Base-by-base conservation (phyloP, 2,113 vertebrate genomes). In the Phalacrocorax brasilianus region DNA sequence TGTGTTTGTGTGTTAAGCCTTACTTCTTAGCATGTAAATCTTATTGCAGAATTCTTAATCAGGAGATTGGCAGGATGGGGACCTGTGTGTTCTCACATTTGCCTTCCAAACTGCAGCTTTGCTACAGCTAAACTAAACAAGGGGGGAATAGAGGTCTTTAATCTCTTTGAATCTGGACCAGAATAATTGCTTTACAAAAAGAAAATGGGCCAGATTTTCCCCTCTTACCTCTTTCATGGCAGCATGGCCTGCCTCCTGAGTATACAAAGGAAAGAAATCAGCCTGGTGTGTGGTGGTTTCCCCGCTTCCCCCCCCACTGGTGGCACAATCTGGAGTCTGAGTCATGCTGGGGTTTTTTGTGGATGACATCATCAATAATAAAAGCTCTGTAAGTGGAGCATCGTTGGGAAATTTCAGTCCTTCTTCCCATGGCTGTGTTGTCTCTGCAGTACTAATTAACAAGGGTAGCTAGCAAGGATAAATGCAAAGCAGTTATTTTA, bases 161-260 rank as follows among this genome's bases (percentile, higher is more conserved):
- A 86, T 85, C 55, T 89, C 59, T 91, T 75, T 93, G 66, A 89
- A 83, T 91, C 89, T 95, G 86, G 75, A 94, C 91, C 59, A 80
- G 65, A 45, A 49, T 77, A 94, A 95, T 82, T 88, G 77, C 82
- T 96, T 93, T 75, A 90, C 73, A 75, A 45, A 84, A 82, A 47
- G 42, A 78, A 94, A 92, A 88, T n/a, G 27, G 56, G 52, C 66
- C 86, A 94, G 73, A 87, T 93, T 92, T 93, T 61, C 61, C 58
- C 26, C 42, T 91, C 75, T 92, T 93, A 81, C 84, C 92, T 93
- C 73, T 92, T 91, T 92, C 47, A 67, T 2, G 2, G 49, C 68
- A 93, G 61, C 61, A 26, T 26, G 52, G 50, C 23, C 72, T 94
- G 78, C 38, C 65, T 94, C 27, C 85, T 53, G 79, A 68, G 33